Percentiles rank a stretch among this genome's conserved stretches.
These are phyloP conservation scores for Drosophila azteca DNA, from an alignment of 1,140 invertebrate species.

Conservation along the genomic window DNA sequence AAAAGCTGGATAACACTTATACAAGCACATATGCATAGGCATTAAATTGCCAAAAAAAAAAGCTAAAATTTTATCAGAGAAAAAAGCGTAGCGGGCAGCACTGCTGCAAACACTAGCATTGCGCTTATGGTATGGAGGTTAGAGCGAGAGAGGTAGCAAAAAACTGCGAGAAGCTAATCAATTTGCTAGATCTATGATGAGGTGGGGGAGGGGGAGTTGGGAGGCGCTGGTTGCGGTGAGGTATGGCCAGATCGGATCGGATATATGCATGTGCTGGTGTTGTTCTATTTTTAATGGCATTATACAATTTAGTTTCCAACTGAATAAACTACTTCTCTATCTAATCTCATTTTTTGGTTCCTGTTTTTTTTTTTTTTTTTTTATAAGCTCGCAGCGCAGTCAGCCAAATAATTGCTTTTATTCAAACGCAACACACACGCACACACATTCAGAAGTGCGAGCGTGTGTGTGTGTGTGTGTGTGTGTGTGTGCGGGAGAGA, in stretches of 20 bases:
- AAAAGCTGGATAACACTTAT: background rate
- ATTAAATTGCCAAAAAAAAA: too few relatives aligned
- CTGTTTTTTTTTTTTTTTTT: conserved; percentile 51
- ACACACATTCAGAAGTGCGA: background rate
- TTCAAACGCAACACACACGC: conserved; percentile 37
- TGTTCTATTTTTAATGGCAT: conserved; percentile 40
- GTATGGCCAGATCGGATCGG: too few relatives aligned
- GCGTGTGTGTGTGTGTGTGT: background rate
- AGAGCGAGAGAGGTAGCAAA: background rate
- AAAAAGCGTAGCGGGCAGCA: background rate
- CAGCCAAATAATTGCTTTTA: conserved; percentile 76
- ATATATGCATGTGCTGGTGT: background rate
- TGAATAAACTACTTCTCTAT: conserved; percentile 78
- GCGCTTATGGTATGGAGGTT: too few relatives aligned
- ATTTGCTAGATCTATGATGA: background rate
- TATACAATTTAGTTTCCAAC: conserved; percentile 59
- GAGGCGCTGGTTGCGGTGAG: too few relatives aligned
- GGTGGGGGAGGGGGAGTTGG: too few relatives aligned
- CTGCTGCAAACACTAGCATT: background rate
- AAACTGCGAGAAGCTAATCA: background rate
- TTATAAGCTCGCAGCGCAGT: conserved; percentile 58
- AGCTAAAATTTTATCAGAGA: too few relatives aligned
- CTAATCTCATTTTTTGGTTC: conserved; percentile 61
- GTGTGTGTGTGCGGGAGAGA: conserved; percentile 5
- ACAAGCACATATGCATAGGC: too few relatives aligned